A percentile compares a stretch with the other conserved stretches of the same genome.
These are phyloP conservation scores for Amphibalanus amphitrite DNA, from an alignment of 1,140 invertebrate species.

Conservation along the genomic window DNA sequence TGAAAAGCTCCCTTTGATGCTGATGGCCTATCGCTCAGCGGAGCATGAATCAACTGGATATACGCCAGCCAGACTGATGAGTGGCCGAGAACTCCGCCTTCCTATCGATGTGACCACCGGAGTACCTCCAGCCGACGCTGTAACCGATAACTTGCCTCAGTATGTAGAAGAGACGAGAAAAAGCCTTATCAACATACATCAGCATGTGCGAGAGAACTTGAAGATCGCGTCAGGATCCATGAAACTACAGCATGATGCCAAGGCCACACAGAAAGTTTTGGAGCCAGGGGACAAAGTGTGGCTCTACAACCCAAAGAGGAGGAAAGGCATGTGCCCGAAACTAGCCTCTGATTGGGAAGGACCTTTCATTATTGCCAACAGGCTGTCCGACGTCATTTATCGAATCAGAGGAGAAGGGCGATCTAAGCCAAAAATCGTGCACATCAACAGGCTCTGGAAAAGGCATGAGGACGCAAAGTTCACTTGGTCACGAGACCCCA, in stretches of 20 bases:
- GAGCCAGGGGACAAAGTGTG: neutral
- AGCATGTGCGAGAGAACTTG: neutral
- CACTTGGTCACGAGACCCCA: no score
- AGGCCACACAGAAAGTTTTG: neutral
- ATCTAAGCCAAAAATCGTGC: neutral
- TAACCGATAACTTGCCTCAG: neutral
- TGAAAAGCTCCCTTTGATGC: neutral
- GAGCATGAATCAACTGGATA: neutral
- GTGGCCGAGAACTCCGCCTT: neutral
- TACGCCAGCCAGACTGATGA: neutral
- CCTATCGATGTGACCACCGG: neutral
- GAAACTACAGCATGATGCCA: neutral
- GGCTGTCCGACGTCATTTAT: neutral
- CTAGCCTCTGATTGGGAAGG: neutral
- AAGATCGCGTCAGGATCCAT: neutral
- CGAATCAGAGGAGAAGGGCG: neutral
- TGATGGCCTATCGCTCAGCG: neutral
- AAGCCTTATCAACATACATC: neutral
- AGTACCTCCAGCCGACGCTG: neutral
- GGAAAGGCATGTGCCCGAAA: neutral
- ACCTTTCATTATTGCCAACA: neutral
- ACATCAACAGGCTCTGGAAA: neutral
- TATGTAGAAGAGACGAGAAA: neutral
- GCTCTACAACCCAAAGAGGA: neutral
- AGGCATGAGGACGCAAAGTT: no score